Evolutionary conservation across 2,113 vertebrate species (phyloP).

Genomic region (Callithrix jacchus): DNA sequence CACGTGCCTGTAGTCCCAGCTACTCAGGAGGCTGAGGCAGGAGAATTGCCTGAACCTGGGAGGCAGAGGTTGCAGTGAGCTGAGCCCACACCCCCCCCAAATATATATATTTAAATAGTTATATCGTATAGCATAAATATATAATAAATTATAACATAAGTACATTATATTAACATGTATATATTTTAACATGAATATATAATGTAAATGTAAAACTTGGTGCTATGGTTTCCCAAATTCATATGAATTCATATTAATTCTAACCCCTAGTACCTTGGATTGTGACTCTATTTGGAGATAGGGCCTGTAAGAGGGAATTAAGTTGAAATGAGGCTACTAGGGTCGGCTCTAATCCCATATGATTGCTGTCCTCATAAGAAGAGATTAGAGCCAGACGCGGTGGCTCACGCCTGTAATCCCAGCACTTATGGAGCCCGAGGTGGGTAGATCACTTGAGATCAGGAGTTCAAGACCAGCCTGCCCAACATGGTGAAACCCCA

Average conservation of each 20-base stretch:
- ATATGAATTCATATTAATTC: neutral
- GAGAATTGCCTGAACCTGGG: too few species aligned
- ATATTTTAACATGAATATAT: neutral
- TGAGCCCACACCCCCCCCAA: too few species aligned
- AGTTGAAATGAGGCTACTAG: neutral
- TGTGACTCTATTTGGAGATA: neutral
- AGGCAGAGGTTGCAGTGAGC: too few species aligned
- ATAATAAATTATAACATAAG: neutral
- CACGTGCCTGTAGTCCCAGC: too few species aligned
- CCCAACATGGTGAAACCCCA: too few species aligned
- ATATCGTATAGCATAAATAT: neutral
- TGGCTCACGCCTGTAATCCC: too few species aligned
- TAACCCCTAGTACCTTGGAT: neutral
- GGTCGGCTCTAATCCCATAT: neutral
- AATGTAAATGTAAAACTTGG: neutral
- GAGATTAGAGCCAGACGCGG: neutral
- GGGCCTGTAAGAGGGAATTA: neutral
- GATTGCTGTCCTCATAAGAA: neutral
- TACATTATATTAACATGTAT: neutral
- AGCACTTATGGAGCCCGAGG: too few species aligned
- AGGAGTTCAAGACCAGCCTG: too few species aligned
- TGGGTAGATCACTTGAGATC: too few species aligned
- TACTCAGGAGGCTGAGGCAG: too few species aligned
- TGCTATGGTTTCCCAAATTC: neutral
- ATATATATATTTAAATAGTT: neutral